Evolutionary conservation across 2,113 vertebrate species (phyloP).

Genomic region (Hoplias malabaricus): DNA sequence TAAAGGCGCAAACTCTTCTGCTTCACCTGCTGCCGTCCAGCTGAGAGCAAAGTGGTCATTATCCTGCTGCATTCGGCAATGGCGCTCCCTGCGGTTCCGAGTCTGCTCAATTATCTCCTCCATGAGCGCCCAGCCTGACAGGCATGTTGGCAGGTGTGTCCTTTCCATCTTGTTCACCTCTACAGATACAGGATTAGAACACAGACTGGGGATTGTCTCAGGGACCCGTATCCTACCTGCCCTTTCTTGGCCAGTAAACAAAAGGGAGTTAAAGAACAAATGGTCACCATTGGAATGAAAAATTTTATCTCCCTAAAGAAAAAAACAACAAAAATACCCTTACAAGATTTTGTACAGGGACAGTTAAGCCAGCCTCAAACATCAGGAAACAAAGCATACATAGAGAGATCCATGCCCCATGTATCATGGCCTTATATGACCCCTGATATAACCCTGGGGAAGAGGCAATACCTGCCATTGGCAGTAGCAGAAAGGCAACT

Average conservation of each 20-base stretch:
- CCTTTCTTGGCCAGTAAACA: conserved; percentile 23
- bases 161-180: conserved; percentile 66
- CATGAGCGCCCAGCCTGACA: conserved; percentile 65
- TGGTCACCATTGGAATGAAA: too few species aligned
- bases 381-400: neutral
- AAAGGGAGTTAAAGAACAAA: conserved; percentile 31
- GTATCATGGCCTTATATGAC: neutral
- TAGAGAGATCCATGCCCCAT: conserved; percentile 3
- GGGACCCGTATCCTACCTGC: conserved; percentile 10
- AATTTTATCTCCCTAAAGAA: too few species aligned
- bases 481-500: neutral
- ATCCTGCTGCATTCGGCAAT: conserved; percentile 59
- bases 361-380: conserved; percentile 18
- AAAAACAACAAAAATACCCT: too few species aligned
- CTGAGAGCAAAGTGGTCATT: conserved; percentile 71
- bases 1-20: conserved; percentile 60
- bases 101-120: conserved; percentile 70
- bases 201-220: conserved; percentile 61
- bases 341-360: too few species aligned
- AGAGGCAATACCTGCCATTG: neutral
- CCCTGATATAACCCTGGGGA: neutral
- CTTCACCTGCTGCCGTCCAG: conserved; percentile 59
- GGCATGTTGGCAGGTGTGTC: conserved; percentile 72
- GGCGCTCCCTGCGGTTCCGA: conserved; percentile 51
- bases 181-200: conserved; percentile 64